Evolutionary conservation across 2,797 vertebrate genomes (phyloP).

Genomic region (Pseudocheirus occidentalis): DNA sequence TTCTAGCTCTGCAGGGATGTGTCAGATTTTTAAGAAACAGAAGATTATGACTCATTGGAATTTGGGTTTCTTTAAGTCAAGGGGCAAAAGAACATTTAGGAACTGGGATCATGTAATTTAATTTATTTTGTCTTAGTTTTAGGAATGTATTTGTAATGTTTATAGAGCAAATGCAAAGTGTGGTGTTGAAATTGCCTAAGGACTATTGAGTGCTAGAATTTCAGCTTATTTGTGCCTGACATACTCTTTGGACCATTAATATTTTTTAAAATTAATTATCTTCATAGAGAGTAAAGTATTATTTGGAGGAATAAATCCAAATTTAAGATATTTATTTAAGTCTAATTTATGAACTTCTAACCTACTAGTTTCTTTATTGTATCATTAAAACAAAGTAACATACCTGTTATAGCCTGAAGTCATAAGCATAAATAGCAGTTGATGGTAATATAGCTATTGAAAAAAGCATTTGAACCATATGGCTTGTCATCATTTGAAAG

Average conservation of each 20-base stretch:
- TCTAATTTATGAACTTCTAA: background rate
- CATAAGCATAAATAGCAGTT: background rate
- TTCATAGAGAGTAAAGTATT: conserved; percentile 13
- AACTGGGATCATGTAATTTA: background rate
- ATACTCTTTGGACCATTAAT: background rate
- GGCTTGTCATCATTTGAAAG: conserved; percentile 19
- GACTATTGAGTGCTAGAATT: background rate
- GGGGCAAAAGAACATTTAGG: background rate
- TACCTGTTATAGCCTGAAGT: background rate
- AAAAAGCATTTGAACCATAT: background rate
- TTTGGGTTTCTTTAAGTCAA: background rate
- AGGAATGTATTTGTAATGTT: background rate
- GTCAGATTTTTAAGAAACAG: background rate
- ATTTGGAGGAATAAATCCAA: background rate
- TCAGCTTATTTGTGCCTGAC: background rate
- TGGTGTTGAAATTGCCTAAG: conserved; percentile 21
- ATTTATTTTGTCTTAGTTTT: conserved; percentile 14
- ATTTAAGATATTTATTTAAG: background rate
- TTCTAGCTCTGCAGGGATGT: background rate
- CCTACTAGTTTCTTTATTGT: background rate
- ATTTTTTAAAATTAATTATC: conserved; percentile 13
- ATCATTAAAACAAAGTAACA: conserved; percentile 36
- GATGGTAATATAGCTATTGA: background rate
- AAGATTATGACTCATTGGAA: background rate
- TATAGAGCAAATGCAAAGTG: conserved; percentile 7